Evolutionary conservation across 1,140 invertebrate species (phyloP).

Genomic region (Heliothis virescens): DNA sequence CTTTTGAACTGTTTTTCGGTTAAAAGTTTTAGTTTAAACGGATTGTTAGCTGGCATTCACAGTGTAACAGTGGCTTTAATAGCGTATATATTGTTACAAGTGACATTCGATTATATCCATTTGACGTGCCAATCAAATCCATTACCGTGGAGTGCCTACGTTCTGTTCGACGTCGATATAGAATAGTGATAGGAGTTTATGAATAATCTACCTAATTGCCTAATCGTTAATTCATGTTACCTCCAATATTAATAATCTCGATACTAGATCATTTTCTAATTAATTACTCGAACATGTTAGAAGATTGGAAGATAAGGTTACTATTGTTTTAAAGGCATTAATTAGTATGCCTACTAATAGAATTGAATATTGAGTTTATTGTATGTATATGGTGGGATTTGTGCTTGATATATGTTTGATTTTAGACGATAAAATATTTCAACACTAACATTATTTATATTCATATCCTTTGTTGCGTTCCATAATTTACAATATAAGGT

Average conservation of each 20-base stretch:
- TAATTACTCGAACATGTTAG: background rate
- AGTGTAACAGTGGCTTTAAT: background rate
- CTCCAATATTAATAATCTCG: constrained; percentile 27
- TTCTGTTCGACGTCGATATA: constrained; percentile 14
- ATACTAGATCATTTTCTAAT: background rate
- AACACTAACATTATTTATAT: no score
- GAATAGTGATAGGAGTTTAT: constrained; percentile 41
- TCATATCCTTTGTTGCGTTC: no score
- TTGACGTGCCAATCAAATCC: constrained; percentile 52
- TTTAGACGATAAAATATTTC: no score
- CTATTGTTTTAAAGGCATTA: background rate
- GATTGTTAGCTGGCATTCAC: background rate
- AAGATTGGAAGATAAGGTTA: background rate
- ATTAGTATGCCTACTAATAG: background rate
- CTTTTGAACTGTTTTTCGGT: no score
- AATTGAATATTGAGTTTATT: no score
- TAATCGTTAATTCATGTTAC: constrained; percentile 43
- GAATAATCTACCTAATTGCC: constrained; percentile 40
- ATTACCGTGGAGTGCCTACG: constrained; percentile 24
- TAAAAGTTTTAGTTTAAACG: no score
- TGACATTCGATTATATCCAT: constrained; percentile 23
- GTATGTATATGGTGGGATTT: no score
- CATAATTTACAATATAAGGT: no score
- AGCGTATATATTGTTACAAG: background rate
- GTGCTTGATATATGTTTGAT: no score